A percentile compares a stretch with the other conserved stretches of the same genome.
Evolutionary conservation across 1,140 invertebrate genomes (phyloP).

Genomic region (Cardiocondyla obscurior): DNA sequence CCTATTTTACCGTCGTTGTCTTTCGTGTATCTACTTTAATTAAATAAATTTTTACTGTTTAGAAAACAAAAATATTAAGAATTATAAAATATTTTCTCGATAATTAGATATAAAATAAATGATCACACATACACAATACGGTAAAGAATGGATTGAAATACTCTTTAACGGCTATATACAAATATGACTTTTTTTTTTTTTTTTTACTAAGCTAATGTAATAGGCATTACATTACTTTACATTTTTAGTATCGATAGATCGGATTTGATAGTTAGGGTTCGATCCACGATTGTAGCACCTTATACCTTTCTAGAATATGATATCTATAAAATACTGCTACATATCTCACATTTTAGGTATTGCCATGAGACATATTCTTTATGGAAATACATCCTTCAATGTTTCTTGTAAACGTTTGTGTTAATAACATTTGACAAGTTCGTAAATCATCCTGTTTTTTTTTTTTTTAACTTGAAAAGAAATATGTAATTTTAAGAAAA

Average conservation of each 20-base stretch:
- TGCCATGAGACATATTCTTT: slow-evolving; percentile 9
- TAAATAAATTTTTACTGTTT: background rate
- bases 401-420: slow-evolving; percentile 15
- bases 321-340: slow-evolving; percentile 29
- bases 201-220: background rate
- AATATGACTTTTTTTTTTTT: background rate
- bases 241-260: slow-evolving; percentile 7
- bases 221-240: slow-evolving; percentile 6
- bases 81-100: background rate
- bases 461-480: background rate
- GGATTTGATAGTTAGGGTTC: slow-evolving; percentile 43
- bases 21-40: background rate
- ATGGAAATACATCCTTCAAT: too few relatives aligned
- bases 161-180: slow-evolving; percentile 54
- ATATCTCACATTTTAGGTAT: background rate
- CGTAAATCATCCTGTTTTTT: too few relatives aligned
- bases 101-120: background rate
- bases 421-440: slow-evolving; percentile 4
- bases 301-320: background rate
- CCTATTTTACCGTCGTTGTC: background rate
- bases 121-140: background rate
- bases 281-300: background rate
- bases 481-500: background rate
- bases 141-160: slow-evolving; percentile 2
- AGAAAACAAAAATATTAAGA: background rate